Conservation (phyloP, 2,797 vertebrate species). For the Onychomys torridus region DNA sequence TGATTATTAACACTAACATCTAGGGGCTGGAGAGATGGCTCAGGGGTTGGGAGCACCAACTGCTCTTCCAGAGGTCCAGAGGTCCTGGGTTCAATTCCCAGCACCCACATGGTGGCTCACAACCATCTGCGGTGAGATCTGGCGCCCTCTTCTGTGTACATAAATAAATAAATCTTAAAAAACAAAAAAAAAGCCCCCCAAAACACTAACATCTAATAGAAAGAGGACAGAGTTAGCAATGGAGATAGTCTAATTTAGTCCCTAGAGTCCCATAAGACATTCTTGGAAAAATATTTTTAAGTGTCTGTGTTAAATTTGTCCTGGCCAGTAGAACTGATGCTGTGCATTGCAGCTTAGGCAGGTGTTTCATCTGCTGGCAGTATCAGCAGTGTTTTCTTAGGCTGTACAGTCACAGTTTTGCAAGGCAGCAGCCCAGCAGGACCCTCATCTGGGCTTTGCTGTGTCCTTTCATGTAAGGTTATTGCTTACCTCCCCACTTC, state of each 20-base stretch:
- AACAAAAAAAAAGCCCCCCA: too few relatives aligned
- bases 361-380: neutral
- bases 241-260: neutral
- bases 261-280: neutral
- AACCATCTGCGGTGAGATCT: too few relatives aligned
- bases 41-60: too few relatives aligned
- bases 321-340: neutral
- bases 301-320: conserved; percentile 5
- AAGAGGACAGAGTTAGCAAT: neutral
- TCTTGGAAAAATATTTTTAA: neutral
- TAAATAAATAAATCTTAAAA: too few relatives aligned
- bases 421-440: conserved; percentile 39
- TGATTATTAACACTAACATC: neutral
- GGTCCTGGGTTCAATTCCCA: too few relatives aligned
- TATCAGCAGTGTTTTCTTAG: neutral
- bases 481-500: conserved; percentile 65
- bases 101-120: too few relatives aligned
- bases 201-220: neutral
- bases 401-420: neutral
- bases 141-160: too few relatives aligned
- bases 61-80: too few relatives aligned
- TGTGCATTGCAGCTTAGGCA: neutral
- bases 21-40: too few relatives aligned
- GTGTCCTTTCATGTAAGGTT: conserved; percentile 62
- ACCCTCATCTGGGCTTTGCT: conserved; percentile 58